Evolutionary conservation across 2,888 invertebrate species (phyloP).

Genomic region (Drepanosiphum platanoidis): DNA sequence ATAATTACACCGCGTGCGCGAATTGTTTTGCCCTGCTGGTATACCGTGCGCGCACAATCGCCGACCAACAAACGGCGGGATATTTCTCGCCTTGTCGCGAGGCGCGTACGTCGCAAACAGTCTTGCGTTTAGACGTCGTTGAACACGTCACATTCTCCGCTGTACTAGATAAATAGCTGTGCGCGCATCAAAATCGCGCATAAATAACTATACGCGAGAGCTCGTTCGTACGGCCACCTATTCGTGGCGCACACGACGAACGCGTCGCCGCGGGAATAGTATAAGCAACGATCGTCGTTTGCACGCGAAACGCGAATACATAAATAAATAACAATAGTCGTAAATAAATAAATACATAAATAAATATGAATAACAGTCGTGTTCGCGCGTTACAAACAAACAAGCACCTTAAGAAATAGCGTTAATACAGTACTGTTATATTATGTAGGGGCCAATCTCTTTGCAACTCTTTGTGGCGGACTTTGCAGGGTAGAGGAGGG

Average conservation of each 20-base stretch:
- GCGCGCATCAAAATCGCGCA: no score
- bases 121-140: no score
- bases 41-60: not conserved
- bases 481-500: not conserved
- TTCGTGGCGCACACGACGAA: not conserved
- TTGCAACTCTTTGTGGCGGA: slow-evolving; percentile 46
- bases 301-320: not conserved
- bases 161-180: no score
- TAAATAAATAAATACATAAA: not conserved
- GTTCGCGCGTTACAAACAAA: not conserved
- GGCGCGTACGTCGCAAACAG: no score
- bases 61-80: not conserved
- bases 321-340: not conserved
- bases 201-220: not conserved
- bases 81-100: not conserved
- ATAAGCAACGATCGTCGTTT: no score
- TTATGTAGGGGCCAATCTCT: not conserved
- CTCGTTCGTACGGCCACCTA: not conserved
- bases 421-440: no score
- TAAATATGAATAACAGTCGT: not conserved
- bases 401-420: not conserved
- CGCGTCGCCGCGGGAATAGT: no score
- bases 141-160: no score
- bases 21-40: not conserved
- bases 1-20: not conserved